Base-by-base conservation (phyloP, 2,797 vertebrate species). In the Pangasius mekongensis region DNA sequence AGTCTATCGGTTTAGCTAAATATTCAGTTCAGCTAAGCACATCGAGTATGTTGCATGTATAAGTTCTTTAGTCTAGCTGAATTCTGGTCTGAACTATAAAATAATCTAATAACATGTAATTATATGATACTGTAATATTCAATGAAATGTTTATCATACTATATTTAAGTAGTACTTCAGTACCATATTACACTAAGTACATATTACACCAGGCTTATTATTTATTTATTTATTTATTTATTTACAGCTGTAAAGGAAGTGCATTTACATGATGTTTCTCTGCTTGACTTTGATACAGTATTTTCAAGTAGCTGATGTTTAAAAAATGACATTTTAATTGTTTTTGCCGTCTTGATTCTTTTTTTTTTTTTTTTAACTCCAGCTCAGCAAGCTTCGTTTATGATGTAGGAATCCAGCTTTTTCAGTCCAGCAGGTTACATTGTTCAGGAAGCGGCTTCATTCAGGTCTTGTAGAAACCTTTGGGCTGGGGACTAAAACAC, bases 381-480 rank as follows among this genome's bases (percentile, higher is more conserved):
- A 83, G 24, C 60, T 30, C 43, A 20, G 27, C 47, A 67, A 33
- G 18, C 82, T 52, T 54, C 13, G 2, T 71, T 69, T 36, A 10
- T 33, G 62, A 49, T 67, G 47, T 67, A 27, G 18, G 27, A 67
- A 69, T 69, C n/a, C 64, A 84, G 83, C 10, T 2, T 54, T 36
- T 69, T 67, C 43, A 64, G 20, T 66, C 27, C 71, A 52, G 39
- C 39, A 27, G 60, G 36, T 60, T 39, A 78, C 24, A 16, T 16
- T 80, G 64, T 20, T 60, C 47, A 71, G 20, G 47, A 84, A 36
- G 16, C 24, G 33, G 39, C 5, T 64, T 54, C 11, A 30, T 56
- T 92, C 84, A 92, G 30, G 90, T 92, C 81, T 78, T 92, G 86
- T 91, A 91, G 89, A 92, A 92, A 30, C 91, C 91, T 74, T 90